Evolutionary conservation across 2,797 vertebrate species (phyloP).

Genomic region (Chelidonichthys spinosus): DNA sequence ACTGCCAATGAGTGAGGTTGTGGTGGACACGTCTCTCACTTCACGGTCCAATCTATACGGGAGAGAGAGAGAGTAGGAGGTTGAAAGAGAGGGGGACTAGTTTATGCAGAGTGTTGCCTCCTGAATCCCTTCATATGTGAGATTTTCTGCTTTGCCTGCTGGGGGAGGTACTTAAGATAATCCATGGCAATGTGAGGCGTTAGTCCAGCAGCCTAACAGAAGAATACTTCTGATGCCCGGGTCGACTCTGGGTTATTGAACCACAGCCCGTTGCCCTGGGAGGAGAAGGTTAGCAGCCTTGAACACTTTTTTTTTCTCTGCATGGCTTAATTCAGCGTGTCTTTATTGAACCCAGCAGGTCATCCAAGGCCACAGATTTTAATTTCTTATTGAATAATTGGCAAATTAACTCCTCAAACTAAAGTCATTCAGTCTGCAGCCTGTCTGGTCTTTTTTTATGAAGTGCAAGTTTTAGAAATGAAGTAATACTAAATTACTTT

Average conservation of each 20-base stretch:
- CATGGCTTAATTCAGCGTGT: conserved; percentile 27
- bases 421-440: conserved; percentile 17
- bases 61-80: conserved; percentile 46
- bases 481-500: conserved; percentile 34
- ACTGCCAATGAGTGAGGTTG: conserved; percentile 75
- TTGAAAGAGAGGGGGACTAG: conserved; percentile 51
- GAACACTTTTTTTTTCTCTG: conserved; percentile 41
- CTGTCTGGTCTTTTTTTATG: conserved; percentile 16
- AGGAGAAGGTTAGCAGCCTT: conserved; percentile 54
- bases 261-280: conserved; percentile 20
- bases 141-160: conserved; percentile 67
- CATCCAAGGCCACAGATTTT: conserved; percentile 28
- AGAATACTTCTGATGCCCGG: conserved; percentile 52
- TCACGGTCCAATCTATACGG: conserved; percentile 66
- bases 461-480: conserved; percentile 16
- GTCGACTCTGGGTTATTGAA: conserved; percentile 50
- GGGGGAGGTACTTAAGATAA: conserved; percentile 71
- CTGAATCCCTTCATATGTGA: conserved; percentile 55
- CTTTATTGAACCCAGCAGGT: conserved; percentile 33
- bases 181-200: conserved; percentile 72
- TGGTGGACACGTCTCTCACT: conserved; percentile 67
- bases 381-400: conserved; percentile 48
- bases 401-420: conserved; percentile 37
- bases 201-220: conserved; percentile 66
- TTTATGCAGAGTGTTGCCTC: conserved; percentile 63